Percentiles rank a stretch among this genome's conserved stretches.
Conservation (phyloP, 2,888 invertebrate species). For the Idaea aversata region DNA sequence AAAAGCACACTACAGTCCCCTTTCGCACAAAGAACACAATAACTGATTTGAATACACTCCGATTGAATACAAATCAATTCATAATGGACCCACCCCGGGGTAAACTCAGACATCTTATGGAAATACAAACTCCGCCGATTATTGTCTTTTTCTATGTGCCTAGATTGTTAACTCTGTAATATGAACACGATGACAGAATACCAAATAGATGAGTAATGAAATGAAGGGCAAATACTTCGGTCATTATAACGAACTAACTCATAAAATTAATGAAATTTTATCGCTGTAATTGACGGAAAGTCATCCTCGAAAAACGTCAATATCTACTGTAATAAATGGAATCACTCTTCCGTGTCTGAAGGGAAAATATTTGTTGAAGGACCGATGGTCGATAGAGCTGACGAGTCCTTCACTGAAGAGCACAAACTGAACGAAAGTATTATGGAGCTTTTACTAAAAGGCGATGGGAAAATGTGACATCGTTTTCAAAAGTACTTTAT, state of each 20-base stretch:
- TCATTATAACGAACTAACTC: neutral
- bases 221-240: neutral
- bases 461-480: neutral
- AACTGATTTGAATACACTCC: slow-evolving; percentile 65
- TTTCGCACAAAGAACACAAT: slow-evolving; percentile 60
- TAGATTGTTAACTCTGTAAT: slow-evolving; percentile 28
- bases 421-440: neutral
- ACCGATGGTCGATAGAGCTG: neutral
- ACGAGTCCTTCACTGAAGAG: neutral
- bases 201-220: neutral
- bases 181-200: slow-evolving; percentile 13
- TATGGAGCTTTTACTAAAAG: neutral
- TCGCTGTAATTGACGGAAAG: no score
- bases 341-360: neutral
- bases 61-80: slow-evolving; percentile 65
- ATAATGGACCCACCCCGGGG: slow-evolving; percentile 44
- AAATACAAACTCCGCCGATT: slow-evolving; percentile 40
- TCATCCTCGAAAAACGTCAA: neutral
- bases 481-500: neutral
- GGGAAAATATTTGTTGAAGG: neutral
- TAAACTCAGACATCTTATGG: slow-evolving; percentile 48
- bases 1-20: slow-evolving; percentile 38
- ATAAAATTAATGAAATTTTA: neutral
- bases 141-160: slow-evolving; percentile 35
- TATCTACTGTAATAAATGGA: neutral